Base-by-base conservation (phyloP, 2,888 invertebrate species). In the Lumbricus terrestris region DNA sequence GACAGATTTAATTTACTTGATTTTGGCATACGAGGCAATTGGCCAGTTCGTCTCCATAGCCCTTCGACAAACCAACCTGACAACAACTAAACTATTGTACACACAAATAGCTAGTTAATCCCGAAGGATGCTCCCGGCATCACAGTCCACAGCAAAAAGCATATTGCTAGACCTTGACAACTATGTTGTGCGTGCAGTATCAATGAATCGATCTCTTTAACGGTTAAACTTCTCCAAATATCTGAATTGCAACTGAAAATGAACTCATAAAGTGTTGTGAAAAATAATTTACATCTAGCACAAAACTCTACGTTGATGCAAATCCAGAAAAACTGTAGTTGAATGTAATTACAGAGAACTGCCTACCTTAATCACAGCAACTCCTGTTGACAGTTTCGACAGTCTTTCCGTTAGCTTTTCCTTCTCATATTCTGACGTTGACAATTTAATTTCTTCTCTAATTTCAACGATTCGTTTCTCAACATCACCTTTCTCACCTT, bases 391-490 rank as follows among this genome's bases (percentile, higher is more conserved):
- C 88, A 99, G 95, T 92, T 98, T 97, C 0, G 98, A 98, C 89
- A 99, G 95, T 92, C 98, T 96, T 95, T 98, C 98, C 94, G 97
- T 97, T 90, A 98, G 95, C 94, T 99, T 99, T 94, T 98, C 98
- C 94, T 98, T 98, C 94, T 98, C 98, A 95, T 99, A 99, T 91
- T 98, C 98, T 0, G 98, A 98, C 20, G 96, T 97, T 0, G 98
- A 97, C 90, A 97, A 96, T 35, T 96, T 96, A 93, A 99, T 98
- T 95, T 98, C 98, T 92, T 98, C 98, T 93, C 97, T 96, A 92
- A 98, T 96, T 95, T 97, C 97, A 89, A 97, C 96, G 34, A 97
- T 96, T 92, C 98, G 96, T 93, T 97, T 96, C 90, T 97, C 97
- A 93, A 98, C 96, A 91, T 97, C 97, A 34, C 96, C 95, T 93